These are phyloP conservation scores for Lates japonicus DNA, from an alignment of 2,797 vertebrate genomes.

Conservation along the genomic window DNA sequence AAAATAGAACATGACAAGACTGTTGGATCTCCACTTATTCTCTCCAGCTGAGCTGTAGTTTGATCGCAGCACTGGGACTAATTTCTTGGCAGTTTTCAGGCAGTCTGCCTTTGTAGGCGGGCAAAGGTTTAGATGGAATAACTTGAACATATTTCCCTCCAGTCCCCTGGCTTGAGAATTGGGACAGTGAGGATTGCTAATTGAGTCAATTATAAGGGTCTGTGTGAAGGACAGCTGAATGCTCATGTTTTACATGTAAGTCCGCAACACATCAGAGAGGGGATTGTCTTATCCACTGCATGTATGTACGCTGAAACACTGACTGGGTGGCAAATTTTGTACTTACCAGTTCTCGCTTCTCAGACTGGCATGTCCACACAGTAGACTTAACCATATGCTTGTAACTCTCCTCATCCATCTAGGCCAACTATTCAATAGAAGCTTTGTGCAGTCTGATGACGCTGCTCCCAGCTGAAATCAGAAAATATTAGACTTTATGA, in stretches of 20 bases:
- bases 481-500: conserved; percentile 50
- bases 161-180: conserved; percentile 65
- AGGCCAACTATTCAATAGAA: conserved; percentile 25
- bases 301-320: neutral
- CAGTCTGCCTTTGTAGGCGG: conserved; percentile 76
- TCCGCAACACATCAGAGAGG: conserved; percentile 37
- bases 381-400: conserved; percentile 24
- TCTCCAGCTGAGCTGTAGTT: conserved; percentile 78
- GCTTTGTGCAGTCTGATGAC: conserved; percentile 35
- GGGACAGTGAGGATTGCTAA: conserved; percentile 72
- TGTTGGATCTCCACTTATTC: conserved; percentile 81
- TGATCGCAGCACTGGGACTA: conserved; percentile 82
- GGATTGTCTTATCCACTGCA: neutral
- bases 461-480: conserved; percentile 36
- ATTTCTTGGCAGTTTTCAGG: conserved; percentile 81
- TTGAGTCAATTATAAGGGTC: conserved; percentile 72
- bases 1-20: conserved; percentile 82
- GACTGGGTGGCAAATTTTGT: neutral
- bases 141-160: conserved; percentile 75
- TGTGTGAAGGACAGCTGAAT: conserved; percentile 70
- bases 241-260: conserved; percentile 56
- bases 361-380: conserved; percentile 1
- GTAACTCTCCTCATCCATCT: conserved; percentile 18
- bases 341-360: neutral
- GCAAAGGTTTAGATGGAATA: conserved; percentile 79